Percentiles rank a stretch among this genome's conserved stretches.
Evolutionary conservation across 2,888 invertebrate species (phyloP).

Genomic region (Lacanobia oleracea): DNA sequence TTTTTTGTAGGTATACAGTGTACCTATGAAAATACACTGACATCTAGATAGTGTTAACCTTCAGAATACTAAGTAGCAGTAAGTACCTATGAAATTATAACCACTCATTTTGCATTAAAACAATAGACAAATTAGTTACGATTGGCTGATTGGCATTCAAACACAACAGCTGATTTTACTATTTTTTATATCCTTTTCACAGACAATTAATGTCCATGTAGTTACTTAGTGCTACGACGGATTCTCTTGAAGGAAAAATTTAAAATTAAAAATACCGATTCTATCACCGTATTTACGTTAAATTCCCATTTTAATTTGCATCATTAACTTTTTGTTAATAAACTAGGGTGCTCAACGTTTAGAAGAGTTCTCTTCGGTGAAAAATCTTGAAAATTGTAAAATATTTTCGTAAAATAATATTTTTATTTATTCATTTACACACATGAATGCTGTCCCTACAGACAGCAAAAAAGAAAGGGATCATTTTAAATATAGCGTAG

Average conservation of each 20-base stretch:
- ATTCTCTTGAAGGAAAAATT: no score
- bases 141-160: slow-evolving; percentile 1
- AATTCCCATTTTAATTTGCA: not conserved
- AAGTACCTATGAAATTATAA: not conserved
- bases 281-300: not conserved
- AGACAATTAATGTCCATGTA: not conserved
- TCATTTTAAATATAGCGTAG: no score
- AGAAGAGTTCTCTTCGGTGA: not conserved
- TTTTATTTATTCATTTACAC: not conserved
- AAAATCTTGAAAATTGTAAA: not conserved
- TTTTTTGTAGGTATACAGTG: no score
- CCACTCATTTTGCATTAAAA: slow-evolving; percentile 1
- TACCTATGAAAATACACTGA: no score
- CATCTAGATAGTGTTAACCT: not conserved
- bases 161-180: not conserved
- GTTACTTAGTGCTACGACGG: not conserved
- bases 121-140: slow-evolving; percentile 36
- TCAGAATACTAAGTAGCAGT: not conserved
- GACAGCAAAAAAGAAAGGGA: not conserved
- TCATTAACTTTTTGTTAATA: no score
- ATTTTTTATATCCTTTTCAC: not conserved
- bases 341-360: no score
- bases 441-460: no score
- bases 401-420: not conserved
- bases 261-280: no score